phyloP scores from a whole-genome alignment of 2,888 invertebrate genomes.

The Lobophora halterata region DNA sequence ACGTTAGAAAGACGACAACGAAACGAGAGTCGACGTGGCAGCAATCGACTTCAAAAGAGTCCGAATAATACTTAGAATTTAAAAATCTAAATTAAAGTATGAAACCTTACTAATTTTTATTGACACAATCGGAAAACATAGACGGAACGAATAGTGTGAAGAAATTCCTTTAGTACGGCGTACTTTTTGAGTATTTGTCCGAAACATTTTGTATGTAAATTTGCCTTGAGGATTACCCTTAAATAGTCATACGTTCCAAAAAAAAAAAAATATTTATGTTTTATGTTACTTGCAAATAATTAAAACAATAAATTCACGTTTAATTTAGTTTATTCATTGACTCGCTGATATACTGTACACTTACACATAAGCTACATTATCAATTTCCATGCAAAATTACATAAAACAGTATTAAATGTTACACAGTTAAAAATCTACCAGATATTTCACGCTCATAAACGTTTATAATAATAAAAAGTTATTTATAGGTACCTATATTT shows the following conservation, averaged over 20 bases:
- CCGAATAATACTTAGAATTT: no score
- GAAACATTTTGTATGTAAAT: no score
- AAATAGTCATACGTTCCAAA: background rate
- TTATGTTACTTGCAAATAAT: background rate
- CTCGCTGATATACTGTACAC: conserved; percentile 29
- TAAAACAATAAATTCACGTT: conserved; percentile 22
- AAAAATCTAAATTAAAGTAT: no score
- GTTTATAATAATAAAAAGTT: conserved; percentile 8
- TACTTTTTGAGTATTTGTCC: no score
- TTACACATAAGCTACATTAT: conserved; percentile 31
- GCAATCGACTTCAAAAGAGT: no score
- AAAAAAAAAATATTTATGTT: no score
- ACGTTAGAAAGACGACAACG: no score
- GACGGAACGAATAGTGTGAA: no score
- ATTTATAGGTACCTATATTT: background rate
- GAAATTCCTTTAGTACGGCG: no score
- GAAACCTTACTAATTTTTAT: no score
- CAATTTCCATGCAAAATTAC: conserved; percentile 28
- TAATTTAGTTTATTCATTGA: conserved; percentile 28
- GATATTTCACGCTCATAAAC: conserved; percentile 10
- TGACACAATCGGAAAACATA: no score
- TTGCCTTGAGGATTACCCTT: background rate
- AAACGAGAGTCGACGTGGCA: no score
- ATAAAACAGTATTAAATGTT: conserved; percentile 10
- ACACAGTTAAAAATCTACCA: conserved; percentile 15